Conservation (phyloP, 2,113 vertebrate species). For the Prochilodus magdalenae region DNA sequence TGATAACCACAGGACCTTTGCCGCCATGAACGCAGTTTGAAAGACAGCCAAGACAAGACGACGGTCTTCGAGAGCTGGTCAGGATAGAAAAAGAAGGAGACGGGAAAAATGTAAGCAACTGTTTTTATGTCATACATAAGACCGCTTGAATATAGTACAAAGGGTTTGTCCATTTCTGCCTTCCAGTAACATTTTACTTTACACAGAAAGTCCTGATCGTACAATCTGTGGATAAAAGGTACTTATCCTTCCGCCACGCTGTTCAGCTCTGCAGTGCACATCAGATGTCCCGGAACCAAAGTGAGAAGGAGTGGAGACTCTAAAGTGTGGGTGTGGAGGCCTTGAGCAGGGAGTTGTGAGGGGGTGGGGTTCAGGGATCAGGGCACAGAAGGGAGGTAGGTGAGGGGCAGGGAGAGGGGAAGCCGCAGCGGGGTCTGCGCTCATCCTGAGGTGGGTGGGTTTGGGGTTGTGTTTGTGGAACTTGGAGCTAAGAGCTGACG, state of each 20-base stretch:
- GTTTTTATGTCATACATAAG: conserved; percentile 97
- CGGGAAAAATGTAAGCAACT: conserved; percentile 93
- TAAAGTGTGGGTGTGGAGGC: conserved; percentile 85
- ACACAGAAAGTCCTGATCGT: conserved; percentile 95
- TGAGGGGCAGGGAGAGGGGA: not conserved
- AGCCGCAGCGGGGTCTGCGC: conserved; percentile 25
- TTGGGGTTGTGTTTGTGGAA: not conserved
- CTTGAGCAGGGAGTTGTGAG: conserved; percentile 73
- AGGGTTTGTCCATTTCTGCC: conserved; percentile 89
- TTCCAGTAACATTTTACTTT: conserved; percentile 89
- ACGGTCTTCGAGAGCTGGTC: not conserved
- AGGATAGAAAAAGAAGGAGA: conserved; percentile 68
- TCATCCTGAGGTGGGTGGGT: conserved; percentile 13
- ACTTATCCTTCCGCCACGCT: conserved; percentile 88
- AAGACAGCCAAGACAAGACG: not conserved
- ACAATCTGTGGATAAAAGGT: conserved; percentile 91
- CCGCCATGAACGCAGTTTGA: not conserved
- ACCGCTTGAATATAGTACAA: conserved; percentile 97
- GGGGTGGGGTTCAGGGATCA: not conserved
- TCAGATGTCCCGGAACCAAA: conserved; percentile 92
- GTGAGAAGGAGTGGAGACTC: conserved; percentile 67
- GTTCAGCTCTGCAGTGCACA: conserved; percentile 92
- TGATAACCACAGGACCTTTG: not conserved
- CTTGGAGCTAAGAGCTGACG: not conserved
- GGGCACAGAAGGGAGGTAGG: not conserved